These are phyloP conservation scores for Drosophila ironensis DNA, from an alignment of 1,140 invertebrate species.

Conservation along the genomic window DNA sequence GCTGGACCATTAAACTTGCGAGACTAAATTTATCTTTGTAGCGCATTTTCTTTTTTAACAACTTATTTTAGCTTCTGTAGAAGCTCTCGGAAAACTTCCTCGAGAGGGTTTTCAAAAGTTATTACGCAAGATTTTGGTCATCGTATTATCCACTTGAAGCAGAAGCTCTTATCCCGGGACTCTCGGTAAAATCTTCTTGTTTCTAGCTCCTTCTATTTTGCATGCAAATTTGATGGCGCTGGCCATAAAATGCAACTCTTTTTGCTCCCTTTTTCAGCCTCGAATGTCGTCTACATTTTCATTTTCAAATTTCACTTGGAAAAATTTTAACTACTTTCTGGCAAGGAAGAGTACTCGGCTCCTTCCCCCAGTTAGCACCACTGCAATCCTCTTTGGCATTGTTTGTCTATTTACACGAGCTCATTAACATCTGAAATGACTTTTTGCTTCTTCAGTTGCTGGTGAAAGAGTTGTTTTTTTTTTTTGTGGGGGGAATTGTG, in stretches of 20 bases:
- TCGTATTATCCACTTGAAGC: conserved; percentile 32
- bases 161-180: conserved; percentile 10
- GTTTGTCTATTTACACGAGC: conserved; percentile 79
- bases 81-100: conserved; percentile 10
- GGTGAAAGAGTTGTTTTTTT: background rate
- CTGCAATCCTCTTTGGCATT: conserved; percentile 56
- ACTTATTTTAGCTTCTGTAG: background rate
- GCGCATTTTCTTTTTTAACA: background rate
- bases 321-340: conserved; percentile 74
- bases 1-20: background rate
- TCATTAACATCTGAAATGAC: conserved; percentile 81
- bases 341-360: conserved; percentile 41
- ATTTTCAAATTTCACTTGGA: conserved; percentile 72
- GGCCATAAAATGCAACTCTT: conserved; percentile 59
- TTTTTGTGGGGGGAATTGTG: background rate
- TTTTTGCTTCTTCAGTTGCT: conserved; percentile 54
- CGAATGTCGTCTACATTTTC: conserved; percentile 43
- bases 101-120: conserved; percentile 9
- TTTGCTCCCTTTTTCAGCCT: conserved; percentile 4
- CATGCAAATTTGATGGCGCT: conserved; percentile 72
- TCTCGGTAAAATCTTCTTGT: background rate
- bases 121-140: conserved; percentile 29
- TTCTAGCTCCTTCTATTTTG: background rate
- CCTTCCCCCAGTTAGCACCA: conserved; percentile 3
- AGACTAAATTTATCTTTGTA: background rate